Percentiles rank a stretch among this genome's conserved stretches.
Evolutionary conservation across 2,888 invertebrate species (phyloP).

Genomic region (Caenorhabditis angaria): DNA sequence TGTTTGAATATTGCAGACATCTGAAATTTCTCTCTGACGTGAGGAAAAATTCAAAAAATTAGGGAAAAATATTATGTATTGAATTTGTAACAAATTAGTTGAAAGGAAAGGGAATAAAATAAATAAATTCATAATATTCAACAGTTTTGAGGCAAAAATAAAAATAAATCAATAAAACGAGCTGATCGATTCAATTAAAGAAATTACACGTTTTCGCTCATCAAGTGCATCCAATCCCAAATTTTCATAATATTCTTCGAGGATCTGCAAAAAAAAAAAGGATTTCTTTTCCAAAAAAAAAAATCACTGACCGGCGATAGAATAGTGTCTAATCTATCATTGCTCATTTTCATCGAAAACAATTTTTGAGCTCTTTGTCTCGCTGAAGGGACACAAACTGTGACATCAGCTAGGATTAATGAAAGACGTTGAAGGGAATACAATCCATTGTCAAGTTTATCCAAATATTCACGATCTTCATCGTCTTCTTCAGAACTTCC

Average conservation of each 20-base stretch:
- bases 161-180: no score
- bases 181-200: conserved; percentile 34
- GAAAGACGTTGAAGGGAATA: conserved; percentile 91
- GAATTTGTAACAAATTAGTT: neutral
- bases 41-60: neutral
- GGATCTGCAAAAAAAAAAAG: conserved; percentile 36
- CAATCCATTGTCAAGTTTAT: conserved; percentile 89
- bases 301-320: conserved; percentile 55
- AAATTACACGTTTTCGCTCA: conserved; percentile 45
- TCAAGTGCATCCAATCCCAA: conserved; percentile 50
- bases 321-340: conserved; percentile 51
- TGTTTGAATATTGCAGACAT: conserved; percentile 6
- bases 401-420: conserved; percentile 79
- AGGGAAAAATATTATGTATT: neutral
- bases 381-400: conserved; percentile 72
- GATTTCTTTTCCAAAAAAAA: conserved; percentile 4
- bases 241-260: conserved; percentile 54
- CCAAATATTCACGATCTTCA: conserved; percentile 74
- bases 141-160: conserved; percentile 1
- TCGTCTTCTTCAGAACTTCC: conserved; percentile 47
- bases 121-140: conserved; percentile 1
- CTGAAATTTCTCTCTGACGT: neutral
- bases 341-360: conserved; percentile 63
- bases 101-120: conserved; percentile 9
- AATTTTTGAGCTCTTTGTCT: conserved; percentile 57